phyloP scores from a whole-genome alignment of 2,113 vertebrate genomes.

The Cynopterus brachyotis region DNA sequence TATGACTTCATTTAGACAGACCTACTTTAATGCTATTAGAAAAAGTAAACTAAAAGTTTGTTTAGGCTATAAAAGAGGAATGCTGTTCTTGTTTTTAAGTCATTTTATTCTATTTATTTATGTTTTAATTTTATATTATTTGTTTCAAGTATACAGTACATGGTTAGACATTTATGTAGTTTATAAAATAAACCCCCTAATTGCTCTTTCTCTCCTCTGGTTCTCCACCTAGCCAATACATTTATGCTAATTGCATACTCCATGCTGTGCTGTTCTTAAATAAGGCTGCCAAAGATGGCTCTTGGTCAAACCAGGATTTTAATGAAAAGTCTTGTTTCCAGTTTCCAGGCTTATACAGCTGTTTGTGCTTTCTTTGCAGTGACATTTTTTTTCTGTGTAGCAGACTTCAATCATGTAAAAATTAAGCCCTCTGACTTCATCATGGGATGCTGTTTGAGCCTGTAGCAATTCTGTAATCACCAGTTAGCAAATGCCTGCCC shows the following conservation, averaged over 20 bases:
- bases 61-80: background rate
- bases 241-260: too few species aligned
- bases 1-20: background rate
- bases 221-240: too few species aligned
- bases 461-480: background rate
- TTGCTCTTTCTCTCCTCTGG: too few species aligned
- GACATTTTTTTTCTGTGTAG: background rate
- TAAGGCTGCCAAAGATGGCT: background rate
- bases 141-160: too few species aligned
- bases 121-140: too few species aligned
- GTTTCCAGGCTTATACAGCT: background rate
- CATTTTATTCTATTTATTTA: too few species aligned
- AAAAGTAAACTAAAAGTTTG: background rate
- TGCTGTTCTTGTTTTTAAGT: background rate
- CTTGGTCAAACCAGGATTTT: background rate
- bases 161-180: too few species aligned
- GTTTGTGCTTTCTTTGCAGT: background rate
- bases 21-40: background rate
- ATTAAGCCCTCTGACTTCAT: background rate
- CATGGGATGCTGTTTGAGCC: background rate
- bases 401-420: background rate
- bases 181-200: too few species aligned
- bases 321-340: slow-evolving; percentile 27
- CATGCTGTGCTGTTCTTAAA: background rate
- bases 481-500: background rate